Evolutionary conservation across 2,113 vertebrate species (phyloP), one percentile per base, ranked within the genome.

Genomic region (Spheniscus mendiculus): DNA sequence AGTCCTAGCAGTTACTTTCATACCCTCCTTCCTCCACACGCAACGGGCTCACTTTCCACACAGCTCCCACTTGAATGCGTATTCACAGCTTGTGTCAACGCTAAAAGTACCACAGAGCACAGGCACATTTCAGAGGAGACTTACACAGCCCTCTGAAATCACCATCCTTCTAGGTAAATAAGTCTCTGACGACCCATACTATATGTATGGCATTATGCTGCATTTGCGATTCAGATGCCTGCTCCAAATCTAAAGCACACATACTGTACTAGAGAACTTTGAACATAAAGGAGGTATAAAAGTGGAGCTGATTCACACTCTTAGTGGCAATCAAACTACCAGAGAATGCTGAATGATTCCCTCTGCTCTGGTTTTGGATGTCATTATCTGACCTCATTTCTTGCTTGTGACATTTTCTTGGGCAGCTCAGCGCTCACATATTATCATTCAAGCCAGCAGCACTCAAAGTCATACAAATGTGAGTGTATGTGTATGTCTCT

Each of bases 361-460:
- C 89, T 97, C 90, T 93, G 44, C 63, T 93, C 71, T 93, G 90
- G 76, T 88, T 96, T 96, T 92, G 73, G 92, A 95, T 97, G 94
- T 90, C 92, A 95, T 96, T 97, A 80, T 97, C 96, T 97, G 90
- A 97, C 91, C 79, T 97, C 84, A 69, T 97, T 98, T 97, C 92
- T 96, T 87, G 79, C 91, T 89, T 87, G 69, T 94, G 93, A 96
- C 91, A 96, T 89, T 97, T 97, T 97, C 93, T 92, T 95, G 91
- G 96, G 96, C 83, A 97, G 95, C 78, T 82, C 88, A 21, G 45
- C 50, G 23, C 72, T 97, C 87, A 90, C 71, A 87, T 87, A 94
- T 95, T 94, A 95, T 77, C 91, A 79, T 63, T 94, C 86, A 96
- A 94, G 74, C 58, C 92, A 97, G 91, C 32, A 93, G 6, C 65